Percentiles rank a stretch among this genome's conserved stretches.
Evolutionary conservation across 2,797 vertebrate genomes (phyloP).

Genomic region (Hyperoplus immaculatus): DNA sequence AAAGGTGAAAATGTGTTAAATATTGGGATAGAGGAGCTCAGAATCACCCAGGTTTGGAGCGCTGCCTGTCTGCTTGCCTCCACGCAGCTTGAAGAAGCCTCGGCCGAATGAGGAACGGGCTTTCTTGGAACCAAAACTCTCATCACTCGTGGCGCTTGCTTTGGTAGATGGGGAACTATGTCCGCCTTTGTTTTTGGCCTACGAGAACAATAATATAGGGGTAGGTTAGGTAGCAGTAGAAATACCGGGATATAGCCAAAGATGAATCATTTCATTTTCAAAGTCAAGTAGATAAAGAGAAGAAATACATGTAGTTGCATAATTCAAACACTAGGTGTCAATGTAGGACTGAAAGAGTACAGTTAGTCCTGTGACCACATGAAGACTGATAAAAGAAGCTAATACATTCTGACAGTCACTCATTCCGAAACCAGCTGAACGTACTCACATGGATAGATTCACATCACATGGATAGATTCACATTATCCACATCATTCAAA

Average conservation of each 20-base stretch:
- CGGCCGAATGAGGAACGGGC: constrained; percentile 94
- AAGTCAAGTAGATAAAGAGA: background rate
- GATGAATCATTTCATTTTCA: background rate
- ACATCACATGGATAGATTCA: background rate
- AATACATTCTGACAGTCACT: constrained; percentile 6
- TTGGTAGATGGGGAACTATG: constrained; percentile 77
- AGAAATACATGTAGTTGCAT: background rate
- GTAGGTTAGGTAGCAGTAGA: background rate
- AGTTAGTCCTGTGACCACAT: constrained; percentile 12
- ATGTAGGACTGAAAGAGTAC: background rate
- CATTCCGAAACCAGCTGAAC: constrained; percentile 2
- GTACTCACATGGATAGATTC: background rate
- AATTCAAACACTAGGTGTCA: constrained; percentile 63
- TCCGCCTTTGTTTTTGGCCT: constrained; percentile 78
- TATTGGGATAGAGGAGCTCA: background rate
- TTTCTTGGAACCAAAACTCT: constrained; percentile 91
- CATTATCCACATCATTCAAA: background rate
- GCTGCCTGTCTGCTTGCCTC: constrained; percentile 90
- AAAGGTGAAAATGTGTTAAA: background rate
- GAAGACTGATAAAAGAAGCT: background rate
- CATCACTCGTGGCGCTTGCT: constrained; percentile 60
- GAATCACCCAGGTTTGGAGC: constrained; percentile 87
- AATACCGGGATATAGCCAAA: background rate
- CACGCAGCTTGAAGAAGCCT: constrained; percentile 95
- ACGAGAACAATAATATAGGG: constrained; percentile 18